A percentile compares a stretch with the other conserved stretches of the same genome.
Evolutionary conservation across 2,888 invertebrate genomes (phyloP).

Genomic region (Matsumyia berberina): DNA sequence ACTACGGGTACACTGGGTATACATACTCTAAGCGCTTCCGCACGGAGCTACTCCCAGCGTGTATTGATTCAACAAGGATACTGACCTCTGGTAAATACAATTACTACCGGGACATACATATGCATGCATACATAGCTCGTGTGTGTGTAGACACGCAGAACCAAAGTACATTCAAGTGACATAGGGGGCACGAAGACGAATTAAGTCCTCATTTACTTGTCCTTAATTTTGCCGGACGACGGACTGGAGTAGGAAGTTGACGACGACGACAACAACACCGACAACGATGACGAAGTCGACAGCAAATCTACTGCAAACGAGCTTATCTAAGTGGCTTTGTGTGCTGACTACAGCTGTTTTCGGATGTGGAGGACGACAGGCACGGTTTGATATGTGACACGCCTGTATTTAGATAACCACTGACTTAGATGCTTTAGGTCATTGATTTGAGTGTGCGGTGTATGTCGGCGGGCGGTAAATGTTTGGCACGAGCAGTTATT

Average conservation of each 20-base stretch:
- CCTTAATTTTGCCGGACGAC: conserved; percentile 50
- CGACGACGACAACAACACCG: conserved; percentile 3
- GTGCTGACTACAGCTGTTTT: conserved; percentile 21
- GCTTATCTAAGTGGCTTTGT: conserved; percentile 47
- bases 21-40: conserved; percentile 15
- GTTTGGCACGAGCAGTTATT: conserved; percentile 40
- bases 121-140: neutral
- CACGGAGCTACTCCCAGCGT: conserved; percentile 16
- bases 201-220: conserved; percentile 66
- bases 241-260: neutral
- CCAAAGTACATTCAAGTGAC: conserved; percentile 25
- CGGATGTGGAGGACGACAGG: neutral
- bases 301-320: conserved; percentile 58
- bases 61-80: conserved; percentile 61
- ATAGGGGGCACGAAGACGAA: conserved; percentile 39
- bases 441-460: conserved; percentile 33
- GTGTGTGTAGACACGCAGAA: neutral
- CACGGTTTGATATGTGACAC: conserved; percentile 42
- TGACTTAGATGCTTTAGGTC: conserved; percentile 38
- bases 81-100: conserved; percentile 68
- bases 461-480: conserved; percentile 8
- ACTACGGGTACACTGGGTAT: conserved; percentile 2
- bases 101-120: conserved; percentile 13
- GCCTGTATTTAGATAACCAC: conserved; percentile 40
- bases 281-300: conserved; percentile 9